Percentiles rank a stretch among this genome's conserved stretches.
These are phyloP conservation scores for Colossoma macropomum DNA, from an alignment of 2,113 vertebrate species.

Conservation along the genomic window DNA sequence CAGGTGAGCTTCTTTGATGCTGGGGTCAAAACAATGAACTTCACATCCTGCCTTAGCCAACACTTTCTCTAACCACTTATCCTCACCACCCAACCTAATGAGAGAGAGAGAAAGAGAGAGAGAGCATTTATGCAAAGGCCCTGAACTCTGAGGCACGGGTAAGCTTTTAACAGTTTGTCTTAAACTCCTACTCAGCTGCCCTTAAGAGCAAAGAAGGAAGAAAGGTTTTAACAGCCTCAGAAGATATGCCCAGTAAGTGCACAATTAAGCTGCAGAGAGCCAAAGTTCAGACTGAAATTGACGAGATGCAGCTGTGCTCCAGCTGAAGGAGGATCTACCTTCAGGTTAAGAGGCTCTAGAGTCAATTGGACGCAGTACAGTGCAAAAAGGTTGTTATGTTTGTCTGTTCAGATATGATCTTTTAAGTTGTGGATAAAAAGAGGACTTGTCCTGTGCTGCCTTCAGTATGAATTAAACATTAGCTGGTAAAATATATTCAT, in stretches of 20 bases:
- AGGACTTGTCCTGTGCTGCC: background rate
- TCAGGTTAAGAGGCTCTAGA: background rate
- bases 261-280: background rate
- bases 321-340: background rate
- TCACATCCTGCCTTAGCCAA: constrained; percentile 86
- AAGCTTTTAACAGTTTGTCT: background rate
- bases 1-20: constrained; percentile 83
- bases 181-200: background rate
- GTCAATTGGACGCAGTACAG: constrained; percentile 11
- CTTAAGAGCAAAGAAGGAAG: background rate
- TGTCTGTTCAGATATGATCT: background rate
- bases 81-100: constrained; percentile 81
- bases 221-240: background rate
- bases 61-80: constrained; percentile 81
- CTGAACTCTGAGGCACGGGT: background rate
- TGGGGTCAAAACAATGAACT: constrained; percentile 93
- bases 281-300: background rate
- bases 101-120: background rate
- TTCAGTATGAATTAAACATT: constrained; percentile 12
- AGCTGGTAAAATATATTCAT: background rate
- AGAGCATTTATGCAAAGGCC: background rate
- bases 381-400: background rate
- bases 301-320: background rate
- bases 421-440: background rate
- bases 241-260: background rate